Evolutionary conservation across 2,113 vertebrate genomes (phyloP).

Genomic region (Albula goreensis): DNA sequence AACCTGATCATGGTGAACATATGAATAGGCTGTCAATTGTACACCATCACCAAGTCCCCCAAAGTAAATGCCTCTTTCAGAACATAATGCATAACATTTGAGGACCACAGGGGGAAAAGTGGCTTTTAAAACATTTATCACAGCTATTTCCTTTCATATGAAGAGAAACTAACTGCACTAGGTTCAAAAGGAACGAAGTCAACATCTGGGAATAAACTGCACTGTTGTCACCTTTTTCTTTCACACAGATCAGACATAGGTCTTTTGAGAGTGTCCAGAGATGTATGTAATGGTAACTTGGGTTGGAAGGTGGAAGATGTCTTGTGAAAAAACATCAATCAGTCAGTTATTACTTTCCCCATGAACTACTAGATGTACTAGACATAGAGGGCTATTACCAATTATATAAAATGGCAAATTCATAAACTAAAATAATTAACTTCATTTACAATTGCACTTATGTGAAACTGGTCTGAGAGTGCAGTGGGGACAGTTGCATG

Average conservation of each 20-base stretch:
- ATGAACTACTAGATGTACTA: constrained; percentile 97
- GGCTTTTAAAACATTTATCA: background rate
- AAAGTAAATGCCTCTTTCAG: background rate
- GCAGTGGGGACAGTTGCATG: background rate
- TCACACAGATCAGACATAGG: constrained; percentile 86
- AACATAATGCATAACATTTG: background rate
- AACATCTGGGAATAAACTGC: background rate
- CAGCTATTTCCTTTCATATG: background rate
- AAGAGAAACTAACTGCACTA: background rate
- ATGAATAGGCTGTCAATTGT: no score
- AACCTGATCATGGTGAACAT: no score
- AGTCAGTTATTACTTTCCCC: constrained; percentile 90
- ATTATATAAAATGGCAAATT: constrained; percentile 80
- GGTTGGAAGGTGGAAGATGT: constrained; percentile 90
- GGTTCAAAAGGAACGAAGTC: background rate
- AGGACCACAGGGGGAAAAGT: background rate
- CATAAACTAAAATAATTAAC: no score
- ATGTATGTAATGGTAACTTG: constrained; percentile 87
- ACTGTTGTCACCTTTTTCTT: constrained; percentile 24
- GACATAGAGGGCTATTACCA: constrained; percentile 84
- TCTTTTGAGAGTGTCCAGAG: constrained; percentile 77
- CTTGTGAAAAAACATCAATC: constrained; percentile 97
- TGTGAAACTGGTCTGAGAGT: no score
- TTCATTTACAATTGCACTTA: no score
- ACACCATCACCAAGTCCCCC: no score